Conservation (phyloP, 2,113 vertebrate species). For the Bambusicola thoracicus region DNA sequence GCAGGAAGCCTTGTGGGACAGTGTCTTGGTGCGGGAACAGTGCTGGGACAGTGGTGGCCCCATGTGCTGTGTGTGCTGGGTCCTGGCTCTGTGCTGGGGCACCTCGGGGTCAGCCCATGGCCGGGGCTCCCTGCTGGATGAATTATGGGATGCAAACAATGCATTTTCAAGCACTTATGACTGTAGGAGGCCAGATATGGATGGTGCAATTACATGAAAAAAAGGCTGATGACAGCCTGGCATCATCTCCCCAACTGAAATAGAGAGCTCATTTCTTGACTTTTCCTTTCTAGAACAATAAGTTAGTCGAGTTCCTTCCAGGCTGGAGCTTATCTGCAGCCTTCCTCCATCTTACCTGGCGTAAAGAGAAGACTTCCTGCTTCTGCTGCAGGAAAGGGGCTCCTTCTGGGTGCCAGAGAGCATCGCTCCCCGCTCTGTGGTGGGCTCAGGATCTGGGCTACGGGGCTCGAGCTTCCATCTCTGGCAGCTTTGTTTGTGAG, state of each 20-base stretch:
- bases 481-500: background rate
- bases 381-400: background rate
- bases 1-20: background rate
- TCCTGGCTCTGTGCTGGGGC: background rate
- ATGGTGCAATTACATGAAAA: background rate
- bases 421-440: accelerated
- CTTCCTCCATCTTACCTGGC: background rate
- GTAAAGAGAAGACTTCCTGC: background rate
- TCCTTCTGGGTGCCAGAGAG: background rate
- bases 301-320: background rate
- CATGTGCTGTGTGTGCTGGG: background rate
- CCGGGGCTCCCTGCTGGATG: background rate
- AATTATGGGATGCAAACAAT: background rate
- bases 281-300: background rate
- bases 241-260: slow-evolving; percentile 1
- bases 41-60: background rate
- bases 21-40: background rate
- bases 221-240: background rate
- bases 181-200: background rate
- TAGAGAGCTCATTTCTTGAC: background rate
- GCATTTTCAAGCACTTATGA: background rate
- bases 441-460: background rate
- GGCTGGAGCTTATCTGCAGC: background rate
- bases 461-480: background rate
- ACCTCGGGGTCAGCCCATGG: background rate